Evolutionary conservation across 2,797 vertebrate genomes (phyloP).

Genomic region (Peromyscus attwateri): DNA sequence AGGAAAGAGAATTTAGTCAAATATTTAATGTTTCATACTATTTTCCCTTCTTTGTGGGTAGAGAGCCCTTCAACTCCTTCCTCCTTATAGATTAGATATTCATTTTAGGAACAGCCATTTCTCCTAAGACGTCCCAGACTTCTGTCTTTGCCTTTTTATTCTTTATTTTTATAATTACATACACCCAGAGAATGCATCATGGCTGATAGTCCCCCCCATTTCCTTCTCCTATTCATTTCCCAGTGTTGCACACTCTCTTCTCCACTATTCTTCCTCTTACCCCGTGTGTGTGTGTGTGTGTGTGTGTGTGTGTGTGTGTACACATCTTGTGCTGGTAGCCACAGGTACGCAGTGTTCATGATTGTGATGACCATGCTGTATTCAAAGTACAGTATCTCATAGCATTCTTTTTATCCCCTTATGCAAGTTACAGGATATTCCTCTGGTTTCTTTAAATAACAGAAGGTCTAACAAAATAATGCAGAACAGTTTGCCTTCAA

Average conservation of each 20-base stretch:
- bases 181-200: not conserved
- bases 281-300: not conserved
- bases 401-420: not conserved
- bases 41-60: not conserved
- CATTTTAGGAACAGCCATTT: slow-evolving; percentile 35
- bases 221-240: not conserved
- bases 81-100: slow-evolving; percentile 47
- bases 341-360: not conserved
- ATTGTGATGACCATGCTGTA: not conserved
- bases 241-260: not conserved
- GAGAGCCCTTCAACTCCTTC: not conserved
- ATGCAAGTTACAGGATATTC: not conserved
- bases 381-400: not conserved
- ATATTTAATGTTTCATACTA: slow-evolving; percentile 40
- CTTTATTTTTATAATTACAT: not conserved
- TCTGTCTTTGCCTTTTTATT: not conserved
- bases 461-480: slow-evolving; percentile 7
- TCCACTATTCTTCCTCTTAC: not conserved
- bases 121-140: not conserved
- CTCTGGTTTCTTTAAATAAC: not conserved
- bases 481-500: not conserved
- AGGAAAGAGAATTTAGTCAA: slow-evolving; percentile 11
- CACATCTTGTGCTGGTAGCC: not conserved
- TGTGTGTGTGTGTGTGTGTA: not conserved
- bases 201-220: not conserved